Conservation (phyloP, 2,797 vertebrate genomes). For the Anableps anableps region DNA sequence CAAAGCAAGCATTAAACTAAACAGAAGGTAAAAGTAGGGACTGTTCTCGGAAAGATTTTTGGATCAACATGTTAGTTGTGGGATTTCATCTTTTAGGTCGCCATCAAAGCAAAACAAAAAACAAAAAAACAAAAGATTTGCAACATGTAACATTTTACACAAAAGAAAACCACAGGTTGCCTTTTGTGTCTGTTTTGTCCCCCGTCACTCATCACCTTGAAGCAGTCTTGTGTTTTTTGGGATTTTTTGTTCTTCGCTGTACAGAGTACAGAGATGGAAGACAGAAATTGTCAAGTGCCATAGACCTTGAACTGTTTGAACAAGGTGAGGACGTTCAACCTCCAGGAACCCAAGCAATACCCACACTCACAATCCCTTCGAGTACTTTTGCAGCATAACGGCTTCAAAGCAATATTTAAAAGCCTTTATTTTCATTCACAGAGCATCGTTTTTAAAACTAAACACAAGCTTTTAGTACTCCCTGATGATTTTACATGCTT, state of each 20-base stretch:
- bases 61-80: slow-evolving; percentile 22
- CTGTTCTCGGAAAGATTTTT: slow-evolving; percentile 39
- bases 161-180: slow-evolving; percentile 82
- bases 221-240: slow-evolving; percentile 15
- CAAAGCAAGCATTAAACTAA: slow-evolving; percentile 85
- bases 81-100: slow-evolving; percentile 82
- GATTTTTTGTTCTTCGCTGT: slow-evolving; percentile 48
- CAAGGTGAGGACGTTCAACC: slow-evolving; percentile 65
- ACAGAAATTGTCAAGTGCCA: slow-evolving; percentile 89
- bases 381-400: slow-evolving; percentile 77
- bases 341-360: slow-evolving; percentile 86
- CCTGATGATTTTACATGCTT: slow-evolving; percentile 87
- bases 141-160: slow-evolving; percentile 76
- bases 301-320: slow-evolving; percentile 92
- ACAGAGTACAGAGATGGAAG: slow-evolving; percentile 70
- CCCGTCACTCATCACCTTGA: slow-evolving; percentile 74
- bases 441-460: slow-evolving; percentile 76
- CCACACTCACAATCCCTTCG: slow-evolving; percentile 73
- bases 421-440: slow-evolving; percentile 78
- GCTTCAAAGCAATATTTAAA: slow-evolving; percentile 84
- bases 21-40: slow-evolving; percentile 68
- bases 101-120: slow-evolving; percentile 71
- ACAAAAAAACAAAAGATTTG: slow-evolving; percentile 71
- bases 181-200: slow-evolving; percentile 83
- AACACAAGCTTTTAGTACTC: slow-evolving; percentile 87